Evolutionary conservation across 2,888 invertebrate genomes (phyloP).

Genomic region (Deroplatys truncata): DNA sequence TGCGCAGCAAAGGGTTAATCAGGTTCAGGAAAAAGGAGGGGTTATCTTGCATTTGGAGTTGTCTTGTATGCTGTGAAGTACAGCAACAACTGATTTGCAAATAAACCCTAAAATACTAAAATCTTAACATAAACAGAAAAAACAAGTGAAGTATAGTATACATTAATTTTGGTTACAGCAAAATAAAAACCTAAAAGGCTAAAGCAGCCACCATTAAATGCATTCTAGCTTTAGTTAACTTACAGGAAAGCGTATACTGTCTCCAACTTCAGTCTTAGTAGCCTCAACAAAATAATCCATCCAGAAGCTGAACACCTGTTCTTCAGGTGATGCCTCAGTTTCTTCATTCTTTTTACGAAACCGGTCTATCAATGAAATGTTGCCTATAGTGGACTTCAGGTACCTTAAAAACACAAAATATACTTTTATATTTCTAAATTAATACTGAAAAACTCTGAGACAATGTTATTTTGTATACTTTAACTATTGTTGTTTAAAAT

Average conservation of each 20-base stretch:
- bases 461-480: background rate
- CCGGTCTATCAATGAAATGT: conserved; percentile 88
- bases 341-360: conserved; percentile 82
- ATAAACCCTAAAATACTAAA: too few species aligned
- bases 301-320: conserved; percentile 94
- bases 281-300: conserved; percentile 98
- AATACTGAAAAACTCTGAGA: background rate
- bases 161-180: too few species aligned
- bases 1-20: too few species aligned
- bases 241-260: conserved; percentile 86
- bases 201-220: too few species aligned
- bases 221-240: conserved; percentile 38
- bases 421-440: background rate
- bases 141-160: too few species aligned
- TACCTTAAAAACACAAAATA: conserved; percentile 53
- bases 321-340: conserved; percentile 65
- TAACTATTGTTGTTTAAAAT: too few species aligned
- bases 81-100: too few species aligned
- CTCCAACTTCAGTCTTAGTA: conserved; percentile 72
- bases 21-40: too few species aligned
- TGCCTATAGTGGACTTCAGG: conserved; percentile 94
- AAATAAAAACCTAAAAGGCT: too few species aligned
- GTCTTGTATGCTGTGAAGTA: too few species aligned
- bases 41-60: too few species aligned
- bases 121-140: too few species aligned